A percentile compares a stretch with the other conserved stretches of the same genome.
phyloP scores from a whole-genome alignment of 2,888 invertebrate genomes.

The Eudasyphora cyanicolor region DNA sequence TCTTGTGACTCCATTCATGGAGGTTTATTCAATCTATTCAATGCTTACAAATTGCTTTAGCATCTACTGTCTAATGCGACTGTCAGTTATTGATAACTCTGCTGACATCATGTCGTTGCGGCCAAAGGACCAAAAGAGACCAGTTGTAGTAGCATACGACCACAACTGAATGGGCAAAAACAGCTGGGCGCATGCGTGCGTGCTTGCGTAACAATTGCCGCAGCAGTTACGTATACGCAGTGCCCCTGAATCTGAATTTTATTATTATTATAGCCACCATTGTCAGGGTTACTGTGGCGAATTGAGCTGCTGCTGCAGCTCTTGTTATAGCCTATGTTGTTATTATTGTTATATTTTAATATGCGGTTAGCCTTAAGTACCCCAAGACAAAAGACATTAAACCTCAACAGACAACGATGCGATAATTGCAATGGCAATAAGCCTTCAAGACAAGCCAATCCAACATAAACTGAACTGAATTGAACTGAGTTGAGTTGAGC shows the following conservation, averaged over 20 bases:
- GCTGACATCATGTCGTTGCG: background rate
- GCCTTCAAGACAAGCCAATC: slow-evolving; percentile 49
- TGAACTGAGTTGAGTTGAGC: background rate
- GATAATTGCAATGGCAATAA: slow-evolving; percentile 62
- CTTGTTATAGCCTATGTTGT: slow-evolving; percentile 6
- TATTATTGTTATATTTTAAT: slow-evolving; percentile 61
- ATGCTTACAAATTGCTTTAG: background rate
- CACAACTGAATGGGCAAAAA: too few species aligned
- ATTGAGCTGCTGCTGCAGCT: background rate
- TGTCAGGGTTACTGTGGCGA: background rate
- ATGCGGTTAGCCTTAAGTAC: slow-evolving; percentile 53
- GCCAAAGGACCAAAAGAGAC: background rate
- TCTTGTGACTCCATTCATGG: too few species aligned
- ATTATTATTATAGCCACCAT: background rate
- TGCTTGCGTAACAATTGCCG: slow-evolving; percentile 52
- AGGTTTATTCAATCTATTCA: too few species aligned
- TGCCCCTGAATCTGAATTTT: too few species aligned
- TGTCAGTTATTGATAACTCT: slow-evolving; percentile 2
- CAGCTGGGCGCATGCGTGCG: slow-evolving; percentile 22
- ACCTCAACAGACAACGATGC: slow-evolving; percentile 49
- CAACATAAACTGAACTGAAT: slow-evolving; percentile 1
- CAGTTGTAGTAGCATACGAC: too few species aligned
- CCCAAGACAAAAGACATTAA: slow-evolving; percentile 56
- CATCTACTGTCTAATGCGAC: slow-evolving; percentile 17
- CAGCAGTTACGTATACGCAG: background rate